A percentile compares a stretch with the other conserved stretches of the same genome.
Conservation (phyloP, 2,797 vertebrate genomes). For the Chelon labrosus region DNA sequence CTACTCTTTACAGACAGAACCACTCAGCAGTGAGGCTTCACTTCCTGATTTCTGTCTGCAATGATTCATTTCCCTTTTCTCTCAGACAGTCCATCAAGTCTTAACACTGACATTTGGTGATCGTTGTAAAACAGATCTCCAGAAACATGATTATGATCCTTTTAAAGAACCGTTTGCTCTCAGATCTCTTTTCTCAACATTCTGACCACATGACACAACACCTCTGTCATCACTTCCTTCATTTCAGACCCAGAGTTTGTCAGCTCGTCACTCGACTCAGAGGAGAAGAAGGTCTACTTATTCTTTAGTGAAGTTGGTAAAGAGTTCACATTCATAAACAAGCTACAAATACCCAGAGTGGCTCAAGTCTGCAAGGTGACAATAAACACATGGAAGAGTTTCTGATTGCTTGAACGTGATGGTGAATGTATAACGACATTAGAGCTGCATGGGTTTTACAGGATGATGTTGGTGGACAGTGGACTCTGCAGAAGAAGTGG, state of each 20-base stretch:
- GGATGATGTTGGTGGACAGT: slow-evolving; percentile 88
- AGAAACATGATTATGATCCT: too few species aligned
- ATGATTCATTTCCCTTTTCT: slow-evolving; percentile 26
- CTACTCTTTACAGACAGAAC: too few species aligned
- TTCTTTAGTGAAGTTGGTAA: slow-evolving; percentile 84
- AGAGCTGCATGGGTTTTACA: slow-evolving; percentile 49
- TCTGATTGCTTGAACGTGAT: neutral
- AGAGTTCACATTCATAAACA: slow-evolving; percentile 65
- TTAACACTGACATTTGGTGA: too few species aligned
- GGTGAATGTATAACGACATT: neutral
- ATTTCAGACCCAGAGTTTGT: slow-evolving; percentile 87
- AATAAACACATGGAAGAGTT: neutral
- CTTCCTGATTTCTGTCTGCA: too few species aligned
- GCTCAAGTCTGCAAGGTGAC: slow-evolving; percentile 83
- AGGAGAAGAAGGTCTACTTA: slow-evolving; percentile 87
- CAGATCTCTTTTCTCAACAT: neutral
- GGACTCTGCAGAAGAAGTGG: slow-evolving; percentile 91
- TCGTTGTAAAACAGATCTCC: too few species aligned
- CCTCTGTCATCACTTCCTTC: slow-evolving; percentile 43
- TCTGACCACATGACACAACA: neutral
- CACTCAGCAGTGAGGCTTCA: too few species aligned
- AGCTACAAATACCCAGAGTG: slow-evolving; percentile 68
- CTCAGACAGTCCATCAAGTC: too few species aligned
- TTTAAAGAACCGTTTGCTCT: neutral
- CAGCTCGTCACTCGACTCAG: slow-evolving; percentile 73